Evolutionary conservation across 2,797 vertebrate species (phyloP).

Genomic region (Phalanger gymnotis): DNA sequence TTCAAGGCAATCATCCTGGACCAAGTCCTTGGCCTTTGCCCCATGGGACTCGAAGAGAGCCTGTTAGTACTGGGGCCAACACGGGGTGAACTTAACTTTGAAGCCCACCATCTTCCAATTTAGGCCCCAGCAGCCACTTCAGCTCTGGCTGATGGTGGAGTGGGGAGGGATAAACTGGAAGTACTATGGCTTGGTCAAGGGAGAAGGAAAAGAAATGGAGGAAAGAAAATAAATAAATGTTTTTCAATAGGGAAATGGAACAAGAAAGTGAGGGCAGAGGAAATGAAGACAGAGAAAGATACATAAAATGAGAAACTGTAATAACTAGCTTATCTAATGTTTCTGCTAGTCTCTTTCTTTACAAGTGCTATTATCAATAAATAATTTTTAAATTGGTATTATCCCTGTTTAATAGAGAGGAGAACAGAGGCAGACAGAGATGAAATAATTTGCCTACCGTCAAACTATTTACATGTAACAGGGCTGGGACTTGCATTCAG

Average conservation of each 20-base stretch:
- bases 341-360: neutral
- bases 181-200: neutral
- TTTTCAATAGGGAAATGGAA: neutral
- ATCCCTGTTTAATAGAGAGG: neutral
- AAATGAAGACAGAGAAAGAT: neutral
- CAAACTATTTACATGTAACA: neutral
- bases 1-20: neutral
- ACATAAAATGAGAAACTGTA: neutral
- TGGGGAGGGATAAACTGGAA: neutral
- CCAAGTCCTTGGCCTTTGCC: neutral
- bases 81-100: too few relatives aligned
- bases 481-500: neutral
- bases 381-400: neutral
- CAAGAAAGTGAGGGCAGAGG: neutral
- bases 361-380: neutral
- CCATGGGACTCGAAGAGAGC: neutral
- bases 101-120: neutral
- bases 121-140: neutral
- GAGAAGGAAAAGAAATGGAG: neutral
- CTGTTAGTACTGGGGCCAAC: neutral
- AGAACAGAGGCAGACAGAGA: neutral
- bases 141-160: neutral
- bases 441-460: neutral
- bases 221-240: constrained; percentile 2
- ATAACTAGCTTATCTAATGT: neutral